Evolutionary conservation across 2,888 invertebrate species (phyloP).

Genomic region (Elysia crispata): DNA sequence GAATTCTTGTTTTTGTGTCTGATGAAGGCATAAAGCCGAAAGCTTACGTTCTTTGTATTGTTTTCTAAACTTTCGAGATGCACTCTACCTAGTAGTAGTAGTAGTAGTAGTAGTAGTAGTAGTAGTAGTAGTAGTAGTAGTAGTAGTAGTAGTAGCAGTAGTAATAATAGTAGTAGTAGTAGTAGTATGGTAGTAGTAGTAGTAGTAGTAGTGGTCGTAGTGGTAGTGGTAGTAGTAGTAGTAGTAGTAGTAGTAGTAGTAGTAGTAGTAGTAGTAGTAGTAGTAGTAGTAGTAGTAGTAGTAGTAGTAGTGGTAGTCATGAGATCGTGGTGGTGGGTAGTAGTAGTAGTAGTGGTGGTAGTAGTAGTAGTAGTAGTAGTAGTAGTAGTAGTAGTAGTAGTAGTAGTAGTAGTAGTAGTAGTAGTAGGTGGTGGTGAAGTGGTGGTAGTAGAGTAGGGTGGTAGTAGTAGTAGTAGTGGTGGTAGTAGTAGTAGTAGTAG

Average conservation of each 20-base stretch:
- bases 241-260: constrained; percentile 19
- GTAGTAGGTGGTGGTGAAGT: no score
- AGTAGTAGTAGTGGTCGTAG: constrained; percentile 22
- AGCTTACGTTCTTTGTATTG: no score
- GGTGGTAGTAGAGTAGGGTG: no score
- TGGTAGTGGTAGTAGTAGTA: constrained; percentile 13
- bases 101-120: neutral
- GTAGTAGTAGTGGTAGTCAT: constrained; percentile 22
- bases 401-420: neutral
- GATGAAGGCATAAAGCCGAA: no score
- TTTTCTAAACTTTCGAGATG: no score
- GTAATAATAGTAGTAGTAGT: no score
- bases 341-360: no score
- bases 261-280: constrained; percentile 21
- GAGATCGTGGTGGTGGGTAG: no score
- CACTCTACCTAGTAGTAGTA: no score
- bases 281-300: constrained; percentile 24
- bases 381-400: constrained; percentile 24
- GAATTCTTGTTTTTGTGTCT: no score
- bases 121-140: constrained; percentile 11
- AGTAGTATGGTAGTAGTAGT: no score
- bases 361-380: constrained; percentile 22
- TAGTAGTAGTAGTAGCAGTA: constrained; percentile 18
- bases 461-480: constrained; percentile 22
- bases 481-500: constrained; percentile 15